These are phyloP conservation scores for Phrynosoma platyrhinos DNA, from an alignment of 2,113 vertebrate genomes.

Conservation along the genomic window DNA sequence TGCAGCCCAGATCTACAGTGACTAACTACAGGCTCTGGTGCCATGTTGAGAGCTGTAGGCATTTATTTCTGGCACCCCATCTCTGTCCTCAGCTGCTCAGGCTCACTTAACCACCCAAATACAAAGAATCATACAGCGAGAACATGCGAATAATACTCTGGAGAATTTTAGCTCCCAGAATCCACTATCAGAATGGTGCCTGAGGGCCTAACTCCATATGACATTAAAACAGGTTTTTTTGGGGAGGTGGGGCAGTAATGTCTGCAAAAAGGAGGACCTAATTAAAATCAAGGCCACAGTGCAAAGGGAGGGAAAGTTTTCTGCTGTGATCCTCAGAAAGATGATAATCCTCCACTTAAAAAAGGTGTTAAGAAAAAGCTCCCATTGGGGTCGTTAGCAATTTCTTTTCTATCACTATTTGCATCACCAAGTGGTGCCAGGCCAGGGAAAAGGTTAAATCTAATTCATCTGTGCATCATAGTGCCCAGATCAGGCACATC, in stretches of 20 bases:
- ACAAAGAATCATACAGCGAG: not conserved
- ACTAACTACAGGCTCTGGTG: not conserved
- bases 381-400: no score
- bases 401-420: not conserved
- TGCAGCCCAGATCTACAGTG: fast-evolving
- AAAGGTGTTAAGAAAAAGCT: not conserved
- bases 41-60: not conserved
- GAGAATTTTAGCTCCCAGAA: no score
- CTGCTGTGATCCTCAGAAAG: not conserved
- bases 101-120: not conserved
- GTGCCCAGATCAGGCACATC: not conserved
- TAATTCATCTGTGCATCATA: not conserved
- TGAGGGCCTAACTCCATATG: not conserved
- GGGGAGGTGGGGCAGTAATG: not conserved
- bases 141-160: not conserved
- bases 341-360: not conserved
- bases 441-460: not conserved
- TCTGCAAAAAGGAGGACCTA: not conserved
- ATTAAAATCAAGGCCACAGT: not conserved
- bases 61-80: not conserved
- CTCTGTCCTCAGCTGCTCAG: not conserved
- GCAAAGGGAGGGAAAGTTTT: not conserved
- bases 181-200: no score
- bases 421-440: not conserved
- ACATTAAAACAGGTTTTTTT: not conserved